A percentile compares a stretch with the other conserved stretches of the same genome.
These are phyloP conservation scores for Spongilla lacustris DNA, from an alignment of 37 sponge, comb jelly and placozoan species.

Conservation along the genomic window DNA sequence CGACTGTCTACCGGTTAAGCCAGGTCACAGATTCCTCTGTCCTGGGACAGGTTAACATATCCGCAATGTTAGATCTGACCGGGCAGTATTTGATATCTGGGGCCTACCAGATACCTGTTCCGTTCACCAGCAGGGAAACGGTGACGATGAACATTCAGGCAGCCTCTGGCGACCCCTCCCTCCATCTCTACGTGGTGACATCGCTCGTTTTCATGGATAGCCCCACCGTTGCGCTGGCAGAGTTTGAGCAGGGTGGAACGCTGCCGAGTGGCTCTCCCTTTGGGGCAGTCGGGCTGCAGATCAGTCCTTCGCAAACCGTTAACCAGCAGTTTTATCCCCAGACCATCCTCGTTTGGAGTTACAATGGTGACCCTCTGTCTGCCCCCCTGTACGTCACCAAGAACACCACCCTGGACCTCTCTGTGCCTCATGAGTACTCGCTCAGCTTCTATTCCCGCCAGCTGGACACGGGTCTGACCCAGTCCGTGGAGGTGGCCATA, in stretches of 20 bases:
- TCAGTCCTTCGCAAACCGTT: conserved; percentile 19
- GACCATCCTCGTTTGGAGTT: conserved; percentile 64
- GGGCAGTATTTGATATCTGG: conserved; percentile 57
- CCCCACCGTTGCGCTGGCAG: conserved; percentile 10
- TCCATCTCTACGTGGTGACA: conserved; percentile 48
- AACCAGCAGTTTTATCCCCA: not conserved
- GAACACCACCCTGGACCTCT: conserved; percentile 44
- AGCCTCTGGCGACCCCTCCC: conserved; percentile 21
- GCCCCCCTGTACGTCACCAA: conserved; percentile 7
- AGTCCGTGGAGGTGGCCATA: conserved; percentile 28
- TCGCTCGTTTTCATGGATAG: conserved; percentile 57
- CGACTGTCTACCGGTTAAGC: conserved; percentile 15
- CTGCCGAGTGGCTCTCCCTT: not conserved
- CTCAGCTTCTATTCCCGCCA: conserved; percentile 45
- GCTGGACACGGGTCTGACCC: conserved; percentile 4
- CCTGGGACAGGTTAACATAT: no score
- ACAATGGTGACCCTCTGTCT: not conserved
- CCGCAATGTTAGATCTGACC: not conserved
- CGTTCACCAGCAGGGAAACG: conserved; percentile 16
- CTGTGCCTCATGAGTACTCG: conserved; percentile 22
- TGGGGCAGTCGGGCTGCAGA: conserved; percentile 58
- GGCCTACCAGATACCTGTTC: conserved; percentile 32
- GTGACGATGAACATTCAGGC: conserved; percentile 51
- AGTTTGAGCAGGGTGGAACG: conserved; percentile 30
- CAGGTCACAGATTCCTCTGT: not conserved